Conservation (phyloP, 2,888 invertebrate genomes). For the Yponomeuta sedellus region DNA sequence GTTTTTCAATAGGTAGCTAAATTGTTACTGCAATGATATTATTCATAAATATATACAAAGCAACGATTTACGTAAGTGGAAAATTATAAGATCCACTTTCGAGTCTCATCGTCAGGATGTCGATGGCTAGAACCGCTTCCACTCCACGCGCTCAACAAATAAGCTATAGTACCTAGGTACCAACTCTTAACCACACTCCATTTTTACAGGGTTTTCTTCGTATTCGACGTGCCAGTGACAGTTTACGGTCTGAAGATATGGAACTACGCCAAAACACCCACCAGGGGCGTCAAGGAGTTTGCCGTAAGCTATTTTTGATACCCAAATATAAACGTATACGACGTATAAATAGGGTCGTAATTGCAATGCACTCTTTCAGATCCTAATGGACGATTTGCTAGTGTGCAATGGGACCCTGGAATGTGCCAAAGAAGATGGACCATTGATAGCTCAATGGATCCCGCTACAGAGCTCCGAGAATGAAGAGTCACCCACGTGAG, state of each 20-base stretch:
- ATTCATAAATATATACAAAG: too few species aligned
- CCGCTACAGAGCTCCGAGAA: conserved; percentile 53
- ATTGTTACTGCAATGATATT: too few species aligned
- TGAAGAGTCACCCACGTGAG: conserved; percentile 52
- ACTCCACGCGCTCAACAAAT: too few species aligned
- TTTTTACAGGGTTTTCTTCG: conserved; percentile 80
- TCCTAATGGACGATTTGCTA: conserved; percentile 87
- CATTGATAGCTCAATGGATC: conserved; percentile 53
- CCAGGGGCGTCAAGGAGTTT: conserved; percentile 88
- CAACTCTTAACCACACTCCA: background rate
- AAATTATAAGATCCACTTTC: too few species aligned
- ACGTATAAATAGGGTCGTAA: background rate
- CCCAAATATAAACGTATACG: too few species aligned
- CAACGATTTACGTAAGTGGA: too few species aligned
- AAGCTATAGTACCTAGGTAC: too few species aligned
- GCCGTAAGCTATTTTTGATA: conserved; percentile 74
- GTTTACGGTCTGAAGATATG: conserved; percentile 86
- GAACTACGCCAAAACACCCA: conserved; percentile 89
- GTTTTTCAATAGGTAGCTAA: too few species aligned
- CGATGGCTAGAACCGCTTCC: too few species aligned
- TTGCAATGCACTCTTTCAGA: conserved; percentile 52
- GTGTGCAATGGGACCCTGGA: conserved; percentile 84
- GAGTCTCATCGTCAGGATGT: too few species aligned
- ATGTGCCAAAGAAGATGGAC: conserved; percentile 52
- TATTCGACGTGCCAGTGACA: conserved; percentile 84